phyloP scores from a whole-genome alignment of 1,140 invertebrate species.

The Heterodera schachtii region DNA sequence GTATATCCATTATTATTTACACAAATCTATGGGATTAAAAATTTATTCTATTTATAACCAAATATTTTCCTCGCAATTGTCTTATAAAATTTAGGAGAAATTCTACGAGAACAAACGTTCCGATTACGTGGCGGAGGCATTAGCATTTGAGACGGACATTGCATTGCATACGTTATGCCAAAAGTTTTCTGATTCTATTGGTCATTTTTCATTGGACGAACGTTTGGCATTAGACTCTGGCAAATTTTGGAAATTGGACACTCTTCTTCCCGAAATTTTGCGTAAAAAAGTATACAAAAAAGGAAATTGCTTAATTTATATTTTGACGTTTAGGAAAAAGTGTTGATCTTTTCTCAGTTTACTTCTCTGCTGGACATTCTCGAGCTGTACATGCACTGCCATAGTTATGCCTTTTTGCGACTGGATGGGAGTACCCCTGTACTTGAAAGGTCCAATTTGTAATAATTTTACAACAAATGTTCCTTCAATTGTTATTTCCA shows the following conservation, averaged over 20 bases:
- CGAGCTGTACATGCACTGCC: slow-evolving; percentile 79
- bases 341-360: slow-evolving; percentile 89
- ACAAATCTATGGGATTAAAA: no score
- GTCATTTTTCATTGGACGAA: slow-evolving; percentile 64
- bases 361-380: slow-evolving; percentile 87
- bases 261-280: slow-evolving; percentile 67
- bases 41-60: not conserved
- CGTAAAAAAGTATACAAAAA: slow-evolving; percentile 59
- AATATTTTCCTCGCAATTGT: not conserved
- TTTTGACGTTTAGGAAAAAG: slow-evolving; percentile 37
- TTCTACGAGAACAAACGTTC: slow-evolving; percentile 79
- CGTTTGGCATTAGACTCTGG: slow-evolving; percentile 69
- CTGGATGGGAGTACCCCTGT: slow-evolving; percentile 84
- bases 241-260: slow-evolving; percentile 70
- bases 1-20: not conserved
- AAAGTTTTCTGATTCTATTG: slow-evolving; percentile 62
- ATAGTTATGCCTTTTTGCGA: slow-evolving; percentile 76
- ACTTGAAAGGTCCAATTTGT: slow-evolving; percentile 71
- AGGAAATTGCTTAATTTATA: slow-evolving; percentile 1
- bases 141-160: slow-evolving; percentile 85
- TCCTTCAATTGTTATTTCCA: not conserved
- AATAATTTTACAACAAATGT: no score
- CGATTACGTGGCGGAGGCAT: slow-evolving; percentile 82
- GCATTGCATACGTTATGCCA: slow-evolving; percentile 81
- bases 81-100: slow-evolving; percentile 17